Evolutionary conservation across 1,140 invertebrate genomes (phyloP).

Genomic region (Macrotrachela quadricornifera): DNA sequence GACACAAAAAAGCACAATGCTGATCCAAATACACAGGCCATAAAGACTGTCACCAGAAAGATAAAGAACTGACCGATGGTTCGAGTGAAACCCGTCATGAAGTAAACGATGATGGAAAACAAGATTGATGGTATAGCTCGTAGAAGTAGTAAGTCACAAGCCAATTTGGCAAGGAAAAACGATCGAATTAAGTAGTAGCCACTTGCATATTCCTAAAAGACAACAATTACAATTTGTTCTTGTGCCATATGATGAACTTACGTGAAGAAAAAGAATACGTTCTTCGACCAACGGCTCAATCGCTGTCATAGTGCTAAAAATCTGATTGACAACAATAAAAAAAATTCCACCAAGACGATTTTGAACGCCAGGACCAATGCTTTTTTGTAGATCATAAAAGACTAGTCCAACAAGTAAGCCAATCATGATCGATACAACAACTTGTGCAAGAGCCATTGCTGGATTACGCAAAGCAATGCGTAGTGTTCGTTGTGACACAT

Average conservation of each 20-base stretch:
- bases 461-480: slow-evolving; percentile 22
- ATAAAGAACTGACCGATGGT: slow-evolving; percentile 17
- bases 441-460: slow-evolving; percentile 18
- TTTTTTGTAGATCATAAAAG: slow-evolving; percentile 19
- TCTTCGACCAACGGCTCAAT: slow-evolving; percentile 27
- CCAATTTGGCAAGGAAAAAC: slow-evolving; percentile 24
- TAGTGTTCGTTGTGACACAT: slow-evolving; percentile 14
- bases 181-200: slow-evolving; percentile 28
- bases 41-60: slow-evolving; percentile 19
- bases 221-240: too few relatives aligned
- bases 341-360: slow-evolving; percentile 24
- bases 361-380: slow-evolving; percentile 17
- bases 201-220: slow-evolving; percentile 12
- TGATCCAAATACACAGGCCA: slow-evolving; percentile 19
- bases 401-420: slow-evolving; percentile 23
- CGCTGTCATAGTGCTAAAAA: slow-evolving; percentile 25
- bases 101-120: slow-evolving; percentile 22
- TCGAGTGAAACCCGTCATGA: slow-evolving; percentile 28
- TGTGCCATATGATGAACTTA: slow-evolving; percentile 11
- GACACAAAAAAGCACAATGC: slow-evolving; percentile 20
- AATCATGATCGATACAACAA: slow-evolving; percentile 20
- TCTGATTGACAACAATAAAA: slow-evolving; percentile 27
- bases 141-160: slow-evolving; percentile 27
- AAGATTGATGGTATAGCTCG: slow-evolving; percentile 18
- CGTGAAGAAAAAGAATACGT: slow-evolving; percentile 20